phyloP scores from a whole-genome alignment of 2,888 invertebrate genomes.

The Sarcophaga carnaria region DNA sequence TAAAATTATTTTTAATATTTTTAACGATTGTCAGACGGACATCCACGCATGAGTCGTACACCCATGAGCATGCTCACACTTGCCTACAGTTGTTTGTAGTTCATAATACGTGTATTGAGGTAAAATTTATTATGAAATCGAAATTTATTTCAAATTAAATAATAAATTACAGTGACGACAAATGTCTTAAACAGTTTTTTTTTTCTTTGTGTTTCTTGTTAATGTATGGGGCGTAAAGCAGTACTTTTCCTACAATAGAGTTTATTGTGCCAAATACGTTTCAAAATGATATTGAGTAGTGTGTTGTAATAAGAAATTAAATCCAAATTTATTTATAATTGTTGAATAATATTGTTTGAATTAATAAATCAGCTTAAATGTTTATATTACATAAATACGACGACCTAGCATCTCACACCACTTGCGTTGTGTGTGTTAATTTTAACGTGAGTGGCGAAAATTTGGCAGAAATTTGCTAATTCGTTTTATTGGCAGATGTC shows the following conservation, averaged over 20 bases:
- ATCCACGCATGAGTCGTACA: background rate
- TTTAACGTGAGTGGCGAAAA: no score
- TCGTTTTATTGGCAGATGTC: no score
- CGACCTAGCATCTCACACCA: no score
- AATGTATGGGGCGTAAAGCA: background rate
- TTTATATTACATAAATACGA: no score
- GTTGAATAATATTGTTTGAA: no score
- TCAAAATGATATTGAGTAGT: background rate
- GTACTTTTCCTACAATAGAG: background rate
- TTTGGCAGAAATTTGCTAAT: no score
- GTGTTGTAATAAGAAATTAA: no score
- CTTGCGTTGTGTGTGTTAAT: no score
- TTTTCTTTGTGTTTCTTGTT: background rate
- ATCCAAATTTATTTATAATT: no score
- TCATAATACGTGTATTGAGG: background rate
- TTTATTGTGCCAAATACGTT: background rate
- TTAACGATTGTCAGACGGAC: background rate
- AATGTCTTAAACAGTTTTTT: background rate
- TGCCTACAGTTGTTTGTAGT: background rate
- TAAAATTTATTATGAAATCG: slow-evolving; percentile 45
- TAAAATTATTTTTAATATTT: slow-evolving; percentile 35
- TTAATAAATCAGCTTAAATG: no score
- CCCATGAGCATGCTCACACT: background rate
- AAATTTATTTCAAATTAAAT: slow-evolving; percentile 49
- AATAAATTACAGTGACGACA: slow-evolving; percentile 2